Percentiles rank a stretch among this genome's conserved stretches.
Conservation (phyloP, 2,797 vertebrate species). For the Platalea minor region DNA sequence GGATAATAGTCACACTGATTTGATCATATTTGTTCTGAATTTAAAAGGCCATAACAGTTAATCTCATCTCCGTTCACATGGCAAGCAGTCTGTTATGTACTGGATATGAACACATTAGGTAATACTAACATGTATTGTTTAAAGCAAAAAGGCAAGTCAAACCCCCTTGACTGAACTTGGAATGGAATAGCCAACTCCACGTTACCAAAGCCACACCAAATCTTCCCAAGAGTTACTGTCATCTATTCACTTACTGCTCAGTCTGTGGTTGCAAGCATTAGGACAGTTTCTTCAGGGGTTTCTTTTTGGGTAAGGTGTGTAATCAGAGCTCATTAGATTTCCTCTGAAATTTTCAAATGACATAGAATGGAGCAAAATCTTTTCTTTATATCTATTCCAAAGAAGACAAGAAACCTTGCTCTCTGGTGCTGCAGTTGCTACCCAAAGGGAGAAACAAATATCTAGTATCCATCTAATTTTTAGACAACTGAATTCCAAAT, state of each 20-base stretch:
- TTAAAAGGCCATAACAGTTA: background rate
- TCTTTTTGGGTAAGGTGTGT: background rate
- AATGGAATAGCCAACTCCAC: background rate
- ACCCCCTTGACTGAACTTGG: background rate
- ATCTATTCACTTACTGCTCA: slow-evolving; percentile 20
- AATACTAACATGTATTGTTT: background rate
- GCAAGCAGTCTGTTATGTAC: background rate
- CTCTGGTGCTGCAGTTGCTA: background rate
- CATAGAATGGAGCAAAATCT: background rate
- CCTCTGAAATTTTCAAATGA: slow-evolving; percentile 3
- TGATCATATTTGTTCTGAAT: background rate
- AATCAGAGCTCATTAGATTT: background rate
- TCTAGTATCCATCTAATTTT: background rate
- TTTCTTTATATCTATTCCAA: background rate
- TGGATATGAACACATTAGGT: background rate
- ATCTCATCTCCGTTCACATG: background rate
- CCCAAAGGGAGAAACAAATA: background rate
- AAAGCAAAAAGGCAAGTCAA: background rate
- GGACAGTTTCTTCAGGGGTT: background rate
- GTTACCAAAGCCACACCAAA: background rate
- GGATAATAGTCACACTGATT: background rate
- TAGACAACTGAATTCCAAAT: background rate
- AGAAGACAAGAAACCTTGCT: background rate
- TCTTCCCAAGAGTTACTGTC: background rate
- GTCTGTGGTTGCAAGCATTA: background rate